These are phyloP conservation scores for Eublepharis macularius DNA, from an alignment of 2,113 vertebrate species.

Conservation along the genomic window DNA sequence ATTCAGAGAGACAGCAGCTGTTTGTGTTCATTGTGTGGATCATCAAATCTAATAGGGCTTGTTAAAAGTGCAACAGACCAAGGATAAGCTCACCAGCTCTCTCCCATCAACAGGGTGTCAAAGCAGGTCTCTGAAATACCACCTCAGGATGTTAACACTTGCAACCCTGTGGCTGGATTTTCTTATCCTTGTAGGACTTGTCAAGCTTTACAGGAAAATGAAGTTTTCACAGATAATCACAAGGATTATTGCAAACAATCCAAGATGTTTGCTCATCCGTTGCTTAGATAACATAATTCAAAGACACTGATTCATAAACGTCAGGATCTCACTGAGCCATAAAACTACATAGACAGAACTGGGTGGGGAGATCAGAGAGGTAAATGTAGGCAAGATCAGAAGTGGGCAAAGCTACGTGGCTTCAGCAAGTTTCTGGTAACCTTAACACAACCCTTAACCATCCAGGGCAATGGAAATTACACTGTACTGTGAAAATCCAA, in stretches of 20 bases:
- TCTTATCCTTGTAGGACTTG: neutral
- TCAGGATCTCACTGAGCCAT: neutral
- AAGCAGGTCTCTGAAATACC: neutral
- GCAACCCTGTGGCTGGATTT: neutral
- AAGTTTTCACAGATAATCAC: neutral
- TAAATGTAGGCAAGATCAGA: too few species aligned
- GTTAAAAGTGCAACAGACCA: slow-evolving; percentile 36
- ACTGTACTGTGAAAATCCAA: neutral
- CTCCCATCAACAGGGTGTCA: neutral
- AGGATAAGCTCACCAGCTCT: slow-evolving; percentile 17
- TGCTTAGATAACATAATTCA: neutral
- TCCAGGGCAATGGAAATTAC: neutral
- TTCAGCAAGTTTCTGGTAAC: neutral
- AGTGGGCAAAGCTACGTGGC: neutral
- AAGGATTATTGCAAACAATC: neutral
- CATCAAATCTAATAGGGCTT: slow-evolving; percentile 17
- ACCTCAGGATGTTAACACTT: slow-evolving; percentile 6
- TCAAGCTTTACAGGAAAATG: neutral
- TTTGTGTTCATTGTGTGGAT: slow-evolving; percentile 12
- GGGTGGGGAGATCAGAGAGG: too few species aligned
- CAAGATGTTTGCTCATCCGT: neutral
- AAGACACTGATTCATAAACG: neutral
- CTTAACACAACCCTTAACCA: neutral
- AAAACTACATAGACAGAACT: too few species aligned
- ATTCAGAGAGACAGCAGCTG: slow-evolving; percentile 36